Evolutionary conservation across 2,888 invertebrate genomes (phyloP), one percentile per base, ranked within the genome.

Genomic region (Liodrosophila aerea): DNA sequence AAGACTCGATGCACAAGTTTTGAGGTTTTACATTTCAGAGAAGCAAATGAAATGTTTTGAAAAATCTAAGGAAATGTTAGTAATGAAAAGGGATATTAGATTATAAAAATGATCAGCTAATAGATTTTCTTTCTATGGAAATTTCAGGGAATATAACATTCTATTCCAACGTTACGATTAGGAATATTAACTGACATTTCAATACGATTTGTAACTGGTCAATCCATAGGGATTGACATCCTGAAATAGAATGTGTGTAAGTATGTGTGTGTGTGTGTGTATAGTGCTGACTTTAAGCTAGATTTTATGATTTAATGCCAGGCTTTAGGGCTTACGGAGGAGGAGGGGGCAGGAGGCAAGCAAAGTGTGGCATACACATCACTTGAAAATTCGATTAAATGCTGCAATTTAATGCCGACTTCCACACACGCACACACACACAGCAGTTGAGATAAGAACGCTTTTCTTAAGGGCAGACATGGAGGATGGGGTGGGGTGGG

Each of bases 301-400:
- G 13, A 59, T 50, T 68, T 78, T 77, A 78, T 76, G 77, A 80
- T 40, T 54, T 76, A 54, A 67, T 73, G 72, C 66, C 46, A 16
- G 37, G n/a, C 22, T 22, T 12, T 43, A 15, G 16, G 53, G 69
- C 52, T 73, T 67, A 63, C 49, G 53, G 16, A 39, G 13, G 8
- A 16, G 22, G 15, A 9, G 15, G n/a, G 11, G 31, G 4, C 9
- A 31, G 4, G 7, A 8, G 29, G 2, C 1, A n/a, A 8, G 40
- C 13, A 15, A 15, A 12, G 12, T 18, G 1, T 13, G 12, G 27
- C 8, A 31, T 31, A 12, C 56, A 57, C 71, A 71, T 71, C 74
- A 62, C 77, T 72, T 72, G 69, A 77, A 83, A 83, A 81, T 81
- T 85, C 81, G 84, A 81, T 81, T 80, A 83, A 81, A 85, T 83